Percentiles rank a stretch among this genome's conserved stretches.
Conservation (phyloP, 2,113 vertebrate species). For the Datnioides undecimradiatus region DNA sequence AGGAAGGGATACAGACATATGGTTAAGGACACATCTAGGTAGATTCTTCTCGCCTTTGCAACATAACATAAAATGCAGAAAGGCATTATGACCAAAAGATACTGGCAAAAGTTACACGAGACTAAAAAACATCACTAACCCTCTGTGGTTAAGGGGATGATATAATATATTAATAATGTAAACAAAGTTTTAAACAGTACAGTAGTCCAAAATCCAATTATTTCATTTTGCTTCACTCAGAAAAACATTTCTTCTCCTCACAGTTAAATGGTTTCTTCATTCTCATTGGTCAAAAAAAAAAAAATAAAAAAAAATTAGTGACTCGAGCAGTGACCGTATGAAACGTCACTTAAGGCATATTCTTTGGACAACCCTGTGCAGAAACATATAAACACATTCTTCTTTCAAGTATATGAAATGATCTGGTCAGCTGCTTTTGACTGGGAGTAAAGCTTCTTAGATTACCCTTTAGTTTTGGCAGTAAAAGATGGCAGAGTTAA, state of each 20-base stretch:
- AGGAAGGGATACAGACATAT: conserved; percentile 63
- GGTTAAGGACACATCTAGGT: conserved; percentile 80
- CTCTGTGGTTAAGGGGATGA: conserved; percentile 62
- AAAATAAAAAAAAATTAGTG: conserved; percentile 35
- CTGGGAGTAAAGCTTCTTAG: conserved; percentile 9
- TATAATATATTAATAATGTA: conserved; percentile 87
- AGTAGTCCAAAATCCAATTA: conserved; percentile 71
- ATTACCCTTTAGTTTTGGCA: conserved; percentile 25
- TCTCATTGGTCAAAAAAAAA: conserved; percentile 64
- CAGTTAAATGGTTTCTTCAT: conserved; percentile 64
- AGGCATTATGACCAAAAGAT: conserved; percentile 71
- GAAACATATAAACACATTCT: conserved; percentile 73
- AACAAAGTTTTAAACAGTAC: conserved; percentile 83
- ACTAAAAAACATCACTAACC: conserved; percentile 67
- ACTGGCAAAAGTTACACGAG: conserved; percentile 75
- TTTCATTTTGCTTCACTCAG: conserved; percentile 44
- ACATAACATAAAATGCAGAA: conserved; percentile 68
- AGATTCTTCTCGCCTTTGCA: conserved; percentile 80
- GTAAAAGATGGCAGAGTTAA: conserved; percentile 11
- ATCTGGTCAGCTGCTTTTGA: conserved; percentile 44
- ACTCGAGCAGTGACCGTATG: conserved; percentile 56
- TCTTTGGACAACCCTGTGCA: conserved; percentile 81
- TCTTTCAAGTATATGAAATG: conserved; percentile 66
- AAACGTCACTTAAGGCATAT: conserved; percentile 75
- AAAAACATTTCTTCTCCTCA: conserved; percentile 44